Percentiles rank a stretch among this genome's conserved stretches.
phyloP scores from a whole-genome alignment of 64 coral and sea anemone genomes.

The Pocillopora damicornis region DNA sequence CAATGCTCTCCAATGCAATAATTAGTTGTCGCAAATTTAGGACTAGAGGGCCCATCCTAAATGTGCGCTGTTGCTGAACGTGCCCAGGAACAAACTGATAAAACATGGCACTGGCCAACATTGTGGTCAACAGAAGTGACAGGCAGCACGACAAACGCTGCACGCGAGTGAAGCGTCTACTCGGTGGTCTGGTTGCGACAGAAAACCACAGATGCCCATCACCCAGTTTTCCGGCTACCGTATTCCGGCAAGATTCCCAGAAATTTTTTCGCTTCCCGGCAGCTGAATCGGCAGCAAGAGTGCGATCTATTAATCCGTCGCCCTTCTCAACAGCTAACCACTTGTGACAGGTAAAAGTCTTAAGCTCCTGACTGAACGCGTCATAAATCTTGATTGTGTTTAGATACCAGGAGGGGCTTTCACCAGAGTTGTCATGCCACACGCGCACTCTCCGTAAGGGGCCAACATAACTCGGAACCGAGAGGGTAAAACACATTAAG shows the following conservation, averaged over 20 bases:
- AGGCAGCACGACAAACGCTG: conserved; percentile 47
- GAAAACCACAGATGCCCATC: conserved; percentile 53
- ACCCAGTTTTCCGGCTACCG: conserved; percentile 18
- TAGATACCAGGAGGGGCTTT: conserved; percentile 47
- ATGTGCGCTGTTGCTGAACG: not conserved
- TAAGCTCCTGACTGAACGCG: not conserved
- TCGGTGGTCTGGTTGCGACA: conserved; percentile 23
- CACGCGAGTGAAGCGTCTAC: conserved; percentile 33
- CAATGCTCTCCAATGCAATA: conserved; percentile 35
- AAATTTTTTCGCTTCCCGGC: not conserved
- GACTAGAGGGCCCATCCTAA: conserved; percentile 32
- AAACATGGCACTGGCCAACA: conserved; percentile 54
- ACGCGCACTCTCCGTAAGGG: conserved; percentile 35
- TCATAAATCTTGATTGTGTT: conserved; percentile 29
- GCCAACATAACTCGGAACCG: conserved; percentile 20
- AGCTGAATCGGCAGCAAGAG: not conserved
- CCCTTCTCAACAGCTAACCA: conserved; percentile 59
- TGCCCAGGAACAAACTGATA: conserved; percentile 23
- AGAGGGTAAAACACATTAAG: conserved; percentile 22
- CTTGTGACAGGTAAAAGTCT: conserved; percentile 31
- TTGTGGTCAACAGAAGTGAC: conserved; percentile 34
- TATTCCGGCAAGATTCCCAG: conserved; percentile 14
- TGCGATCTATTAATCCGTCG: conserved; percentile 34
- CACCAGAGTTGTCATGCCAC: conserved; percentile 57
- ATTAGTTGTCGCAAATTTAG: conserved; percentile 36